phyloP scores from a whole-genome alignment of 2,797 vertebrate genomes.

The Nothura maculosa region DNA sequence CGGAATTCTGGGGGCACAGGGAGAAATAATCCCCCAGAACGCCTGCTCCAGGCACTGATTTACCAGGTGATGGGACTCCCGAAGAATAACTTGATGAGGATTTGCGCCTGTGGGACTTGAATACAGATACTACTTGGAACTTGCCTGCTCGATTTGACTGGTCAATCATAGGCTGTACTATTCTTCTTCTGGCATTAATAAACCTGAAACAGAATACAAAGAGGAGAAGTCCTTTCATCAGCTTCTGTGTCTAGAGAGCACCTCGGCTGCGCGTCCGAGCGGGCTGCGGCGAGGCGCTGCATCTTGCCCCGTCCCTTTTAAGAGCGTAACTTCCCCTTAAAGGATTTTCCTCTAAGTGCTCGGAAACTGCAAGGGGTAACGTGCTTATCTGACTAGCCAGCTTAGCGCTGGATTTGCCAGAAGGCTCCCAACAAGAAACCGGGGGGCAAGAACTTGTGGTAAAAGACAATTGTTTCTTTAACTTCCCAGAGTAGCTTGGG shows the following conservation, averaged over 20 bases:
- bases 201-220: slow-evolving; percentile 91
- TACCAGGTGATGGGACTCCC: slow-evolving; percentile 82
- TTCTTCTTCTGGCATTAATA: slow-evolving; percentile 99
- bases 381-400: slow-evolving; percentile 5
- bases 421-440: slow-evolving; percentile 47
- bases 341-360: slow-evolving; percentile 46
- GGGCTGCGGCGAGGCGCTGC: no score
- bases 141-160: slow-evolving; percentile 99
- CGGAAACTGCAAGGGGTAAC: slow-evolving; percentile 25
- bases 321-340: slow-evolving; percentile 41
- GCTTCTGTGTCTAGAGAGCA: slow-evolving; percentile 53
- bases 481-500: slow-evolving; percentile 78
- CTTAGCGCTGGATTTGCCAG: slow-evolving; percentile 47
- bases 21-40: slow-evolving; percentile 83
- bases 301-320: not conserved
- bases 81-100: slow-evolving; percentile 79
- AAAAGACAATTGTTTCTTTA: slow-evolving; percentile 59
- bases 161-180: slow-evolving; percentile 99
- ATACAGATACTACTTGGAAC: slow-evolving; percentile 79
- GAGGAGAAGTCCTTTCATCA: slow-evolving; percentile 80
- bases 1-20: slow-evolving; percentile 83
- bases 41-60: slow-evolving; percentile 82
- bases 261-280: not conserved
- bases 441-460: slow-evolving; percentile 35
- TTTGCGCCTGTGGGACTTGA: slow-evolving; percentile 79